Evolutionary conservation across 92 coral and sea anemone species (phyloP).

Genomic region (Parazoanthus swiftii): DNA sequence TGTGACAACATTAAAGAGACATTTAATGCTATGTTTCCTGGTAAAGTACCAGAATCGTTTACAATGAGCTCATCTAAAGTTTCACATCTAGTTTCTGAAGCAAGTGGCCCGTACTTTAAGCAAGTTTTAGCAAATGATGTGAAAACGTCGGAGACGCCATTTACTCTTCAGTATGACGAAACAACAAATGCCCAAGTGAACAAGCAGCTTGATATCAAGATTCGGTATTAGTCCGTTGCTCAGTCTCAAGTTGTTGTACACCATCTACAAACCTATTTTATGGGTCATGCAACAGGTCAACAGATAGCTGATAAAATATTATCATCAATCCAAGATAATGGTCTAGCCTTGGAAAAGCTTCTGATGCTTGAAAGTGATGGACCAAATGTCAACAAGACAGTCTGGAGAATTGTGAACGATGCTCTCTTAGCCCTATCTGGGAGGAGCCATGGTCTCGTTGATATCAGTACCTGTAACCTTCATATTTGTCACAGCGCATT

Average conservation of each 20-base stretch:
- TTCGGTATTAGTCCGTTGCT: constrained; percentile 14
- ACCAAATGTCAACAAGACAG: constrained; percentile 38
- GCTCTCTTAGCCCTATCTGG: neutral
- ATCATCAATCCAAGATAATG: constrained; percentile 53
- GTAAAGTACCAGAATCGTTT: no score
- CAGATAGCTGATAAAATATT: constrained; percentile 38
- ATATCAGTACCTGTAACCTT: no score
- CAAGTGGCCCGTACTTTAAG: neutral
- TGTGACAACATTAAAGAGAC: constrained; percentile 6
- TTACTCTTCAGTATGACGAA: constrained; percentile 9
- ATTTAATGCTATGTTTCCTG: constrained; percentile 47
- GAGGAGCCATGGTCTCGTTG: constrained; percentile 19
- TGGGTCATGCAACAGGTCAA: constrained; percentile 8
- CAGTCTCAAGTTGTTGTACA: constrained; percentile 49
- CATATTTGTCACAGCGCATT: neutral
- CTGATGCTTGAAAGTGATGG: no score
- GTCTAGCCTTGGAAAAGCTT: constrained; percentile 32
- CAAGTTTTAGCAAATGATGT: constrained; percentile 51
- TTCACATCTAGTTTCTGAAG: constrained; percentile 59
- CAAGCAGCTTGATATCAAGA: no score
- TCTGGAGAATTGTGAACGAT: constrained; percentile 47
- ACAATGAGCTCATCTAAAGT: constrained; percentile 26
- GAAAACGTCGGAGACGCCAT: constrained; percentile 35
- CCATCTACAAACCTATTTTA: constrained; percentile 49
- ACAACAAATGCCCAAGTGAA: no score